Conservation (phyloP, 1,140 invertebrate genomes). For the Drosophila carrolli region DNA sequence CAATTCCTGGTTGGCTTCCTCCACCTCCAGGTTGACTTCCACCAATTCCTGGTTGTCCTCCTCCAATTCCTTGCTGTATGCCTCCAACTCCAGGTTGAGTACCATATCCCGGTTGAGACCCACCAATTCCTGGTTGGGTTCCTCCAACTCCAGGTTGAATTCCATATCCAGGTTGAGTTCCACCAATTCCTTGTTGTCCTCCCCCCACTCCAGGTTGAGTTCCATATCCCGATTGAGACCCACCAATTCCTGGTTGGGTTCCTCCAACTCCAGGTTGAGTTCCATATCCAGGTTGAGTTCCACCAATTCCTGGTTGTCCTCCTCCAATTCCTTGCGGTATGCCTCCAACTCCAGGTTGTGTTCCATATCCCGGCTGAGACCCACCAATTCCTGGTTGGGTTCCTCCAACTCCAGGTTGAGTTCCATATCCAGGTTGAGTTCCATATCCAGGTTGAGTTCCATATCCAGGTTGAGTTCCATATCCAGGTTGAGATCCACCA, state of each 20-base stretch:
- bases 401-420: conserved; percentile 5
- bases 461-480: conserved; percentile 5
- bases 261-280: conserved; percentile 14
- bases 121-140: conserved; percentile 5
- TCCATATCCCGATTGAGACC: conserved; percentile 5
- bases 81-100: conserved; percentile 13
- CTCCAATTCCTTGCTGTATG: neutral
- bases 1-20: no score
- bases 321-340: conserved; percentile 5
- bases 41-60: conserved; percentile 5
- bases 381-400: no score
- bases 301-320: conserved; percentile 12
- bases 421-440: conserved; percentile 6
- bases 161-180: no score
- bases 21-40: conserved; percentile 4
- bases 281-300: conserved; percentile 13
- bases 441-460: conserved; percentile 1
- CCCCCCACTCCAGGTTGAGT: neutral
- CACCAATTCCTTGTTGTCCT: no score
- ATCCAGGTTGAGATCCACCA: conserved; percentile 10
- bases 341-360: conserved; percentile 5
- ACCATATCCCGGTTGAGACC: conserved; percentile 22
- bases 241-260: no score
- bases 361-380: conserved; percentile 1
- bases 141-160: no score